Evolutionary conservation across 2,888 invertebrate species (phyloP).

Genomic region (Plebejus anna): DNA sequence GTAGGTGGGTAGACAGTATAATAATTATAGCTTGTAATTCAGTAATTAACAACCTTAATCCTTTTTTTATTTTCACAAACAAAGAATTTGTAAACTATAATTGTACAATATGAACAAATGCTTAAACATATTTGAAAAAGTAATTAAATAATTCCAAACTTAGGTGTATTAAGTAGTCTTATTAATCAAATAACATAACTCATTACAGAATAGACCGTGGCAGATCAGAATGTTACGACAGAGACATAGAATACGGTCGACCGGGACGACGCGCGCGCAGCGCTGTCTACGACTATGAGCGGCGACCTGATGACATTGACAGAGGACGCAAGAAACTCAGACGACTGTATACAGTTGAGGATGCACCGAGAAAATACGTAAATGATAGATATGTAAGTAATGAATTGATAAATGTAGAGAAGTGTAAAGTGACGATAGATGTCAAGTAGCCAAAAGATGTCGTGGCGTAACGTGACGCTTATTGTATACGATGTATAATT

Average conservation of each 20-base stretch:
- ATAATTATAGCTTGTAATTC: no score
- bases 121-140: background rate
- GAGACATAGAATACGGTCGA: conserved; percentile 50
- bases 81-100: no score
- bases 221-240: conserved; percentile 60
- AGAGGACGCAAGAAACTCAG: conserved; percentile 48
- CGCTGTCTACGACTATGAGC: conserved; percentile 57
- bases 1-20: background rate
- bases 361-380: conserved; percentile 43
- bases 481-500: no score
- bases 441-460: no score
- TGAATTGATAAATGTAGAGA: background rate
- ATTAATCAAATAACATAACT: background rate
- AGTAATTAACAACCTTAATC: no score
- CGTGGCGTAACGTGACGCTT: no score
- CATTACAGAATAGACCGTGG: conserved; percentile 53
- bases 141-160: no score
- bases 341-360: conserved; percentile 61
- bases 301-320: conserved; percentile 38
- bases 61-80: no score
- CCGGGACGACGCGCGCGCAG: conserved; percentile 59
- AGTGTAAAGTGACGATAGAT: no score
- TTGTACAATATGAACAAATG: no score
- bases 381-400: conserved; percentile 44
- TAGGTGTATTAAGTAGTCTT: background rate